Percentiles rank a stretch among this genome's conserved stretches.
These are phyloP conservation scores for Alcedo quadribrachys DNA, from an alignment of 2,797 vertebrate genomes.

Conservation along the genomic window DNA sequence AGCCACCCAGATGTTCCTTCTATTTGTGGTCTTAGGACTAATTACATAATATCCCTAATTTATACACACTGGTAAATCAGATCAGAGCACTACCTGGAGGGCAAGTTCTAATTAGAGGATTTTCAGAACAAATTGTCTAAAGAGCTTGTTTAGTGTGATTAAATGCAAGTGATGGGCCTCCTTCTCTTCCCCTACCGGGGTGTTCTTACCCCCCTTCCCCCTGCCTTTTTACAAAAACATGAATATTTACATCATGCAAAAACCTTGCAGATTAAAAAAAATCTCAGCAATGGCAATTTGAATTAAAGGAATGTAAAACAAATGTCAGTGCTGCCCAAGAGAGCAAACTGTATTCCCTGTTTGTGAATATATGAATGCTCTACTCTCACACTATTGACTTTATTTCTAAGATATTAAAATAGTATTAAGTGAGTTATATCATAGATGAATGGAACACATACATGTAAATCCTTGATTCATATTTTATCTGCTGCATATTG, in stretches of 20 bases:
- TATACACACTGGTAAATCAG: constrained; percentile 82
- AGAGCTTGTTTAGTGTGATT: constrained; percentile 80
- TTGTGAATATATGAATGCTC: background rate
- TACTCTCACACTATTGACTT: constrained; percentile 1
- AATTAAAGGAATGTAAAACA: constrained; percentile 64
- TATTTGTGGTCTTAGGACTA: constrained; percentile 80
- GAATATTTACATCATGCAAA: constrained; percentile 65
- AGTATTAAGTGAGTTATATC: background rate
- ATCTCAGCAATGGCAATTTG: background rate
- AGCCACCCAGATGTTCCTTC: constrained; percentile 79
- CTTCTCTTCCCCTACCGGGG: background rate
- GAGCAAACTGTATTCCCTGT: constrained; percentile 28
- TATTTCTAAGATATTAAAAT: background rate
- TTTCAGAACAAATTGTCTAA: constrained; percentile 83
- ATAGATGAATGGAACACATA: constrained; percentile 20
- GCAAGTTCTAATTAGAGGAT: constrained; percentile 81
- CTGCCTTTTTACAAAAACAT: constrained; percentile 26
- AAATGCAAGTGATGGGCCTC: constrained; percentile 64
- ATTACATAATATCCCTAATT: constrained; percentile 85
- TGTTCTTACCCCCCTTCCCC: background rate
- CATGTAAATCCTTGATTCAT: background rate
- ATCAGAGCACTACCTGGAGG: constrained; percentile 82
- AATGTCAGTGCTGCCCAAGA: constrained; percentile 26
- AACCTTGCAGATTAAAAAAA: constrained; percentile 54
- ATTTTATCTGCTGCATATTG: background rate